These are phyloP conservation scores for Lethenteron camtschaticum DNA, from an alignment of 2,113 vertebrate species.

Conservation along the genomic window DNA sequence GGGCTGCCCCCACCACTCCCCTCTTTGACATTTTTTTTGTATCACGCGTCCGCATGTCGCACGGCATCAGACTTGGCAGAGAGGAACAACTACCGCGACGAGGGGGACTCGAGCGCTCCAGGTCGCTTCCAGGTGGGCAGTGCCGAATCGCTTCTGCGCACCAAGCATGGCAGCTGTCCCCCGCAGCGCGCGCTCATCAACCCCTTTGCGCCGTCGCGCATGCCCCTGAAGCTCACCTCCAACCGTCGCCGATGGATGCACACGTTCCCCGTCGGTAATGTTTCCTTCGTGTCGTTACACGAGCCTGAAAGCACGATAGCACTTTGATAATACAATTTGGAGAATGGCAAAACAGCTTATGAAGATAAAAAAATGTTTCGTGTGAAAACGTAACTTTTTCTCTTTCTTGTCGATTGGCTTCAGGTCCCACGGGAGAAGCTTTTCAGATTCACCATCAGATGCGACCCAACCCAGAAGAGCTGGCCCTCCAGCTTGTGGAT, in stretches of 20 bases:
- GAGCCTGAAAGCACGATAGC: too few species aligned
- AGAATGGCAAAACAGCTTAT: background rate
- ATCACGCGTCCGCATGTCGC: too few species aligned
- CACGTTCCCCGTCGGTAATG: slow-evolving; percentile 71
- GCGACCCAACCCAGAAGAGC: slow-evolving; percentile 73
- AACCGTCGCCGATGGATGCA: slow-evolving; percentile 95
- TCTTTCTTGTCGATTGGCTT: background rate
- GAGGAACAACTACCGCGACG: slow-evolving; percentile 9
- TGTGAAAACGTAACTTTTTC: background rate
- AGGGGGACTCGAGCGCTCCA: slow-evolving; percentile 65
- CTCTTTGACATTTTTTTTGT: too few species aligned
- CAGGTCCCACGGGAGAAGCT: slow-evolving; percentile 77
- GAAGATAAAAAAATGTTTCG: background rate
- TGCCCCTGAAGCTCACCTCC: slow-evolving; percentile 95
- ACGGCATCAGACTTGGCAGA: too few species aligned
- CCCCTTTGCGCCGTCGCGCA: slow-evolving; percentile 80
- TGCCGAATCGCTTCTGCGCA: slow-evolving; percentile 62
- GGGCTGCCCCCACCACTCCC: too few species aligned
- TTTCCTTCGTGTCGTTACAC: too few species aligned
- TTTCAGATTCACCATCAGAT: slow-evolving; percentile 98
- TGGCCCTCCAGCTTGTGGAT: slow-evolving; percentile 13
- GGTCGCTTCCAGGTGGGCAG: slow-evolving; percentile 86
- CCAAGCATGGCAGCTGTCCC: slow-evolving; percentile 50
- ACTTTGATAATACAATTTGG: too few species aligned
- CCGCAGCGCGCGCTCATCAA: slow-evolving; percentile 85